phyloP scores from a whole-genome alignment of 1,140 invertebrate species.

The Nomia melanderi region DNA sequence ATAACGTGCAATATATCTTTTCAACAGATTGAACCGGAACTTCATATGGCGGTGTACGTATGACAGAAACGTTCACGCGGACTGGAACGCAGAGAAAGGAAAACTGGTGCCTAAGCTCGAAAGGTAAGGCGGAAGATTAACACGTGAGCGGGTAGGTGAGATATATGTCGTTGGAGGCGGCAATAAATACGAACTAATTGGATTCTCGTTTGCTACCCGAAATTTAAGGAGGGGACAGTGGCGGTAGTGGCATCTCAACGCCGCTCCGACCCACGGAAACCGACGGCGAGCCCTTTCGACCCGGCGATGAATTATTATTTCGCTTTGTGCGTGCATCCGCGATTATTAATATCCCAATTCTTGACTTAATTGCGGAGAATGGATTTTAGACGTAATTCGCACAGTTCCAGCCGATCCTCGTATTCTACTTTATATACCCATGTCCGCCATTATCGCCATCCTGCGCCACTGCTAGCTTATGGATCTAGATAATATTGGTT shows the following conservation, averaged over 20 bases:
- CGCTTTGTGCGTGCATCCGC: conserved; percentile 76
- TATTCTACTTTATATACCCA: conserved; percentile 3
- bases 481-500: conserved; percentile 8
- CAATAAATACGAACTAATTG: conserved; percentile 76
- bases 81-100: conserved; percentile 6
- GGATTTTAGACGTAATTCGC: conserved; percentile 68
- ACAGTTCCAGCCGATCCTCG: conserved; percentile 11
- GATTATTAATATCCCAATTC: conserved; percentile 78
- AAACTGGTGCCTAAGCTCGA: background rate
- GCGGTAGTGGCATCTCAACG: conserved; percentile 50
- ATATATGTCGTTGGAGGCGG: conserved; percentile 46
- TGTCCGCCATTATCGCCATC: background rate
- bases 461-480: background rate
- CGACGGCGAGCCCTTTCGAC: conserved; percentile 29
- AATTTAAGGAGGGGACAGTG: conserved; percentile 57
- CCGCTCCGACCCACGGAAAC: conserved; percentile 34
- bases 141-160: conserved; percentile 59
- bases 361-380: conserved; percentile 78
- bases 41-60: background rate
- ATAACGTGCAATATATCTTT: too few species aligned
- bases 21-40: conserved; percentile 13
- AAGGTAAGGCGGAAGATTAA: conserved; percentile 46
- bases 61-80: conserved; percentile 1
- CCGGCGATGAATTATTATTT: conserved; percentile 75
- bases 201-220: conserved; percentile 72